Evolutionary conservation across 2,888 invertebrate species (phyloP).

Genomic region (Sepiola atlantica): DNA sequence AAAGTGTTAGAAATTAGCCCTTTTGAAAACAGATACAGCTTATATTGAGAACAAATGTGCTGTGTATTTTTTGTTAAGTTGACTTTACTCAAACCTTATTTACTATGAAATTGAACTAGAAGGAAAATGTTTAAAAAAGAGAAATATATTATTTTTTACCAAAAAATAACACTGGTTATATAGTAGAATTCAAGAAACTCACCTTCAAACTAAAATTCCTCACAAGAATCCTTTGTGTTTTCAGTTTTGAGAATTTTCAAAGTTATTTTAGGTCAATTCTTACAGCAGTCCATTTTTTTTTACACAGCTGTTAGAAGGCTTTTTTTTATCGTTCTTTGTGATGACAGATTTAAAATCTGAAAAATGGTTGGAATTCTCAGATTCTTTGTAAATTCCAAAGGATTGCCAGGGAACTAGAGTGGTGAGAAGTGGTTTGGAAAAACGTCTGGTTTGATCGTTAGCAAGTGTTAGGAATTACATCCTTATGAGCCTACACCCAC

Average conservation of each 20-base stretch:
- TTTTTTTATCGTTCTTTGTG: not conserved
- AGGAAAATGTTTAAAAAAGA: too few relatives aligned
- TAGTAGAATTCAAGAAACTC: not conserved
- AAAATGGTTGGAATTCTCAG: not conserved
- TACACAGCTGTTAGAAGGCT: not conserved
- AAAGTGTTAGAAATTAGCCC: too few relatives aligned
- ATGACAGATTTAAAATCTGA: conserved; percentile 19
- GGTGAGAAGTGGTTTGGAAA: not conserved
- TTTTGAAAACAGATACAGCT: too few relatives aligned
- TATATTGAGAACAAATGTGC: too few relatives aligned
- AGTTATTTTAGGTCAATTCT: not conserved
- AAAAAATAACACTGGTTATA: not conserved
- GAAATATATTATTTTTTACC: too few relatives aligned
- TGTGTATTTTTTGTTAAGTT: too few relatives aligned
- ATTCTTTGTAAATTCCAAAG: not conserved
- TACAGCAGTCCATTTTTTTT: not conserved
- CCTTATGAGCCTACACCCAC: not conserved
- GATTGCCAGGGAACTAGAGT: not conserved
- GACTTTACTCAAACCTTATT: too few relatives aligned
- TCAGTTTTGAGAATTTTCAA: not conserved
- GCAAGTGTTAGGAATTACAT: not conserved
- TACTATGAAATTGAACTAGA: too few relatives aligned
- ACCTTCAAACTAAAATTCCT: not conserved
- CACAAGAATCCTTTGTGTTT: not conserved
- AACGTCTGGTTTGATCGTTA: not conserved